Evolutionary conservation across 2,797 vertebrate species (phyloP).

Genomic region (Poecile montanus): DNA sequence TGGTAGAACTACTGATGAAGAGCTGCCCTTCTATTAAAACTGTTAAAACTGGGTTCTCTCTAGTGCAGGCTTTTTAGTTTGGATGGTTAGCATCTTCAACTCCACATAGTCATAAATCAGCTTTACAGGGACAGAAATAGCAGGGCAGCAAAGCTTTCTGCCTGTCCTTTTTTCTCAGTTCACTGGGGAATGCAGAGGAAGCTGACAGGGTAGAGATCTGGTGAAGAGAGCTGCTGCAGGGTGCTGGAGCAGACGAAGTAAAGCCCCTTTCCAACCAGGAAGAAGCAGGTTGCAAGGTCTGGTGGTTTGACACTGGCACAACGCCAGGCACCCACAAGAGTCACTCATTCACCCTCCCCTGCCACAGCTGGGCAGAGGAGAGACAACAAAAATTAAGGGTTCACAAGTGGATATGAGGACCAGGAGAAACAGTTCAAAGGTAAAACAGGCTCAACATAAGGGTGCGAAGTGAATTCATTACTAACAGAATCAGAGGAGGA

Average conservation of each 20-base stretch:
- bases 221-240: not conserved
- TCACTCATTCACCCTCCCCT: rapidly evolving
- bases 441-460: rapidly evolving
- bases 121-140: conserved; percentile 18
- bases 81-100: not conserved
- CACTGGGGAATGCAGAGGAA: not conserved
- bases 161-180: not conserved
- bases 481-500: not conserved
- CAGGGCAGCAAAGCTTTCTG: not conserved
- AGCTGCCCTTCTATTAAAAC: not conserved
- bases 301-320: not conserved
- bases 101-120: not conserved
- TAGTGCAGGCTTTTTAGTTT: not conserved
- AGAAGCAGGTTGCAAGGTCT: not conserved
- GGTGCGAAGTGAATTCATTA: not conserved
- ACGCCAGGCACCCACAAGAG: not conserved
- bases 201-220: not conserved
- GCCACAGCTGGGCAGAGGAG: not conserved
- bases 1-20: not conserved
- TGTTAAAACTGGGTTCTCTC: not conserved
- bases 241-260: not conserved
- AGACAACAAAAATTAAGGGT: not conserved
- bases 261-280: not conserved
- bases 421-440: not conserved
- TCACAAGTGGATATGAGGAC: not conserved